Evolutionary conservation across 2,797 vertebrate genomes (phyloP), one percentile per base, ranked within the genome.

Genomic region (Lacerta agilis): DNA sequence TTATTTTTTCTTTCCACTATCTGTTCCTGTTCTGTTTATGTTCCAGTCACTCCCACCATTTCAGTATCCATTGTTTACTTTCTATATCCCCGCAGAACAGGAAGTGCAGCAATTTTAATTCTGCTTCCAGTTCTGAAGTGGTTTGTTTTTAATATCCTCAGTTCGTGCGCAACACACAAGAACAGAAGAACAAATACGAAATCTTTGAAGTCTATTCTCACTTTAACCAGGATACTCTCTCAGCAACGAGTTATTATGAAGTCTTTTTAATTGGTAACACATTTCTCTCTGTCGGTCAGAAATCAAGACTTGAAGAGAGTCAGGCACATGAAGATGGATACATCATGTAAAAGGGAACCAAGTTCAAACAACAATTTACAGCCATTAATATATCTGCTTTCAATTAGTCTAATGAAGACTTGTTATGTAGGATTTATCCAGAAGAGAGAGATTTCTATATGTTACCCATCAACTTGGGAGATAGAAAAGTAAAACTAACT

Each of bases 1-100:
- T 78, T 38, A 80, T 55, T 86, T 90, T 36, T 72, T 45, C 78
- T 55, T 41, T 89, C 29, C 81, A 61, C n/a, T n/a, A 58, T 58
- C 75, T 83, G 61, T 80, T n/a, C 81, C 83, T 71, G 18, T 36
- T 86, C 45, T 90, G 45, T 55, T 83, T 82, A 29, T 41, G 58
- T 43, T 41, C 66, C 58, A 89, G 41, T 64, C 58, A 79, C 23
- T 25, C 33, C 55, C 25, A 69, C 13, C 41, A 79, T 86, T 86
- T 79, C 85, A 79, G 9, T 17, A 33, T 76, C 23, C 18, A 55
- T 55, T 83, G 33, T 83, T 88, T 79, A 45, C 27, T 43, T 84
- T 41, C 38, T 72, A 49, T 67, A 55, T 36, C 13, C 43, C 8
- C 9, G n/a, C 29, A 86, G n/a, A 77, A 58, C 41, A 66, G 7